Evolutionary conservation across 2,797 vertebrate species (phyloP).

Genomic region (Perodicticus potto): DNA sequence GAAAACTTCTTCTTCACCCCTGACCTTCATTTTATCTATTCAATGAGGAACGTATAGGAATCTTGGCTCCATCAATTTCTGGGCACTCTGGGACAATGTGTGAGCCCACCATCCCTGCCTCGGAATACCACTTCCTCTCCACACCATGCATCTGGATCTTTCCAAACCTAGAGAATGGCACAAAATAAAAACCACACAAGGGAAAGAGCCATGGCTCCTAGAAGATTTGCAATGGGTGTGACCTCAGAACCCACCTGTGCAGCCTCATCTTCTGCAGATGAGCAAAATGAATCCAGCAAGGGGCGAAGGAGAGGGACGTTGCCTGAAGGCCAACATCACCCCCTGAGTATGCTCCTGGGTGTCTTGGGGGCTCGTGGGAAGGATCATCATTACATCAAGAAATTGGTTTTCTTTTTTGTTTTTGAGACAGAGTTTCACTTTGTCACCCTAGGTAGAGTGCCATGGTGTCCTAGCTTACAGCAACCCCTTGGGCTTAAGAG

Average conservation of each 20-base stretch:
- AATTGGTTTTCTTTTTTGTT: not conserved
- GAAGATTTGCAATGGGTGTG: not conserved
- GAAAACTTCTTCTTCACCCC: not conserved
- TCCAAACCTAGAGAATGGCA: not conserved
- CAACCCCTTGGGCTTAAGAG: no score
- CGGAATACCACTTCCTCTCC: not conserved
- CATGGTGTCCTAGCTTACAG: no score
- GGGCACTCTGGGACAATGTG: not conserved
- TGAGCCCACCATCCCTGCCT: not conserved
- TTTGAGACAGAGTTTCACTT: no score
- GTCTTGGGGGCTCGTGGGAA: not conserved
- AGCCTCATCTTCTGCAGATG: not conserved
- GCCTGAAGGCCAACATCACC: fast-evolving
- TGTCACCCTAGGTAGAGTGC: no score
- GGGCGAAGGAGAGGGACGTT: not conserved
- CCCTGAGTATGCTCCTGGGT: not conserved
- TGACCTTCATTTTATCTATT: not conserved
- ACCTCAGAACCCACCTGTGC: not conserved
- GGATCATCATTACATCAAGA: fast-evolving
- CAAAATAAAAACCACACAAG: not conserved
- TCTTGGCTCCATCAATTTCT: not conserved
- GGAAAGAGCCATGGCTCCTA: not conserved
- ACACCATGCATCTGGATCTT: not conserved
- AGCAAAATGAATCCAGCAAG: not conserved
- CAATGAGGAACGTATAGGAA: not conserved